Conservation (phyloP, 1,140 invertebrate genomes). For the Drosophila micromelanica region DNA sequence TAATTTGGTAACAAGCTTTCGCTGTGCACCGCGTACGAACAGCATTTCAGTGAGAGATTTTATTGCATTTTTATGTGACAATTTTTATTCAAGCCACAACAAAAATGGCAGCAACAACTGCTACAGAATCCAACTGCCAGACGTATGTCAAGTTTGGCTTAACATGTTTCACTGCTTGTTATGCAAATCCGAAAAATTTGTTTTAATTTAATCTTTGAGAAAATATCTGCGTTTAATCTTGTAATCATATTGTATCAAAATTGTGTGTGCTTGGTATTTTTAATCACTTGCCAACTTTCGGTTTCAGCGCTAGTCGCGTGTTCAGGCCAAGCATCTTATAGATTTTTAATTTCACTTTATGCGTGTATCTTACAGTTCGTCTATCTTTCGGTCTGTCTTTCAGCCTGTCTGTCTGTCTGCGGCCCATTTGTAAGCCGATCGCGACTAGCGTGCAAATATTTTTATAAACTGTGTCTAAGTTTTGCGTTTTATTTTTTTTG, state of each 20-base stretch:
- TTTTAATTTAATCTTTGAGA: background rate
- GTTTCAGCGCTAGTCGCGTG: constrained; percentile 55
- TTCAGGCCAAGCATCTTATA: constrained; percentile 60
- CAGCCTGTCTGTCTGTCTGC: constrained; percentile 10
- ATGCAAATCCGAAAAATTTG: constrained; percentile 47
- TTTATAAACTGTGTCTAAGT: constrained; percentile 55
- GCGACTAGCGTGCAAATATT: constrained; percentile 76
- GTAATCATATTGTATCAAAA: constrained; percentile 37
- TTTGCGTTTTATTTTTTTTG: constrained; percentile 23
- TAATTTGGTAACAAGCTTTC: constrained; percentile 80
- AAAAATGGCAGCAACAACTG: background rate
- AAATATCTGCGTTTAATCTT: constrained; percentile 21
- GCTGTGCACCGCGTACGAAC: constrained; percentile 44
- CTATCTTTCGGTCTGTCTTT: constrained; percentile 3
- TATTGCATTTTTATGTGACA: constrained; percentile 82
- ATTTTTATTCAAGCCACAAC: constrained; percentile 47
- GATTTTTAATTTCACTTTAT: constrained; percentile 78
- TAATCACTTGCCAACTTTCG: constrained; percentile 56
- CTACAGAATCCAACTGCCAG: constrained; percentile 27
- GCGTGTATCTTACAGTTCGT: constrained; percentile 45
- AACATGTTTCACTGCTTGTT: constrained; percentile 37
- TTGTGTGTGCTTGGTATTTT: constrained; percentile 2
- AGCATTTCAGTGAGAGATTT: constrained; percentile 63
- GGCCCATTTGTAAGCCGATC: constrained; percentile 58
- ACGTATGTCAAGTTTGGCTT: constrained; percentile 14